phyloP scores from a whole-genome alignment of 2,797 vertebrate species.

The Xiphophorus birchmanni region DNA sequence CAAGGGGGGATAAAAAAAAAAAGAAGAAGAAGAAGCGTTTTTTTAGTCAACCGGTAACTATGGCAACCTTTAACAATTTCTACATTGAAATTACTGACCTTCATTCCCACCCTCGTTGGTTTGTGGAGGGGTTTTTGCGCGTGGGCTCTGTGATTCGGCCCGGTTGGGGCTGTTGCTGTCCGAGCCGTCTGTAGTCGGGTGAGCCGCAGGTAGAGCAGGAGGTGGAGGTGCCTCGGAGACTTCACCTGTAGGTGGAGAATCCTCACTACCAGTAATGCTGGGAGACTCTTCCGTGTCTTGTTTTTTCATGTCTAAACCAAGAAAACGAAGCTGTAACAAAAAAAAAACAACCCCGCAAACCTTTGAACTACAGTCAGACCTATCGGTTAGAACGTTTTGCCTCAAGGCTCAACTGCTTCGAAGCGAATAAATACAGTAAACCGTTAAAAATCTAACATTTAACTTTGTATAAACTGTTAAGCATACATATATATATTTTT shows the following conservation, averaged over 20 bases:
- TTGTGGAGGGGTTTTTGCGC: slow-evolving; percentile 54
- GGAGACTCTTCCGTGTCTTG: slow-evolving; percentile 75
- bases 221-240: slow-evolving; percentile 47
- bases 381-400: not conserved
- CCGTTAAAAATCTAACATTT: not conserved
- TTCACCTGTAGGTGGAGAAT: slow-evolving; percentile 42
- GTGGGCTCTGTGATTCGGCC: slow-evolving; percentile 50
- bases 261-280: slow-evolving; percentile 45
- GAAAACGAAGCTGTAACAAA: not conserved
- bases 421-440: not conserved
- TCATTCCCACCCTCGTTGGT: slow-evolving; percentile 44
- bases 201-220: slow-evolving; percentile 26
- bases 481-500: not conserved
- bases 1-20: too few species aligned
- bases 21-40: too few species aligned
- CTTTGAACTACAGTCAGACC: not conserved
- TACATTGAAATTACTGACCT: slow-evolving; percentile 37
- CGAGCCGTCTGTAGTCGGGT: slow-evolving; percentile 30
- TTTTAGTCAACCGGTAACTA: not conserved
- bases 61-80: too few species aligned
- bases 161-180: slow-evolving; percentile 66
- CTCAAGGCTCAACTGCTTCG: not conserved
- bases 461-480: not conserved
- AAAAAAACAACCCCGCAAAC: accelerated
- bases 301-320: slow-evolving; percentile 73